Conservation (phyloP, 1,140 invertebrate species). For the Aleiodes sp. region DNA sequence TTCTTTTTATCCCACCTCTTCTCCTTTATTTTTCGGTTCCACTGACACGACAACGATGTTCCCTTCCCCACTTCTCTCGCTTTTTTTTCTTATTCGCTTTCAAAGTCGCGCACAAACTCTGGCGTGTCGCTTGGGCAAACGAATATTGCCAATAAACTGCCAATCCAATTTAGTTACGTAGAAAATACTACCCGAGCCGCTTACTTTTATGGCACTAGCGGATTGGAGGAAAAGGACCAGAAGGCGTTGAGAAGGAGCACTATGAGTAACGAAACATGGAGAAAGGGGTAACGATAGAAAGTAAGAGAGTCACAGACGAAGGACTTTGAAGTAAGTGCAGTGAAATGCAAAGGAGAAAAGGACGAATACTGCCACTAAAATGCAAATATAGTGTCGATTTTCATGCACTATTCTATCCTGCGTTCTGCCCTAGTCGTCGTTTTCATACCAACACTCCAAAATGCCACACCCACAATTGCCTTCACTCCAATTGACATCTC, state of each 20-base stretch:
- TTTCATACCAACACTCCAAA: neutral
- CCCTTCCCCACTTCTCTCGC: neutral
- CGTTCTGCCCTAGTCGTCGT: neutral
- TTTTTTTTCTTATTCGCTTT: neutral
- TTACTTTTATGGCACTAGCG: conserved; percentile 32
- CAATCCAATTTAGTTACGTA: conserved; percentile 49
- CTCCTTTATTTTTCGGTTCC: neutral
- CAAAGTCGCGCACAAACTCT: conserved; percentile 3
- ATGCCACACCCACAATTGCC: neutral
- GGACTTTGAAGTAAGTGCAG: neutral
- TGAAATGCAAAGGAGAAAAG: conserved; percentile 13
- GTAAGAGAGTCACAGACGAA: neutral
- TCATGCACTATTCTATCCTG: conserved; percentile 19
- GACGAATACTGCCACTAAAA: conserved; percentile 20
- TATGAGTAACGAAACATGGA: neutral
- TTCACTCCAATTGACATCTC: neutral
- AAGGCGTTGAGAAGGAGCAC: neutral
- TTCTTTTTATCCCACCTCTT: neutral
- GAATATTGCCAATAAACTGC: conserved; percentile 52
- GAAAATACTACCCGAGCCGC: conserved; percentile 34
- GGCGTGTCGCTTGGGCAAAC: conserved; percentile 40
- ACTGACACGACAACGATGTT: neutral
- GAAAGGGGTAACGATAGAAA: neutral
- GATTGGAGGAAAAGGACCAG: neutral
- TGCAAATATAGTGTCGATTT: conserved; percentile 33